Evolutionary conservation across 2,797 vertebrate species (phyloP).

Genomic region (Taenioides sp.): DNA sequence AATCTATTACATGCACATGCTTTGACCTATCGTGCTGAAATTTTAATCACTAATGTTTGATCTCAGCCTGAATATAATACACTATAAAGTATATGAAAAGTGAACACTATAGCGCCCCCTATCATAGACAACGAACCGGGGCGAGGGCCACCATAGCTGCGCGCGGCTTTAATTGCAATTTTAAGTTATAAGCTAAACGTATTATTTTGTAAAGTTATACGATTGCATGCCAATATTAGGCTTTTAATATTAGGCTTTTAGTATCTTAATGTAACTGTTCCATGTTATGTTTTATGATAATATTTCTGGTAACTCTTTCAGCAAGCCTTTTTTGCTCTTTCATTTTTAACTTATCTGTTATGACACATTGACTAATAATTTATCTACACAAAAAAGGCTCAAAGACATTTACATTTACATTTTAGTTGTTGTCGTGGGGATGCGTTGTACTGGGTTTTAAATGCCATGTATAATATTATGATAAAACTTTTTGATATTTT

Average conservation of each 20-base stretch:
- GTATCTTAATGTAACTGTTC: not conserved
- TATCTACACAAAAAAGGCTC: not conserved
- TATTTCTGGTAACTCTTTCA: not conserved
- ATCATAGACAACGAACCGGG: too few relatives aligned
- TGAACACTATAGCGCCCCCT: too few relatives aligned
- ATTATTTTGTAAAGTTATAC: not conserved
- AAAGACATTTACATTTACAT: too few relatives aligned
- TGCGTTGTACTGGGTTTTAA: not conserved
- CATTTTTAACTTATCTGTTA: not conserved
- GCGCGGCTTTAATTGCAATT: too few relatives aligned
- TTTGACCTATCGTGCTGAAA: too few relatives aligned
- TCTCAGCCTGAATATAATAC: too few relatives aligned
- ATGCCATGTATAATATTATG: not conserved
- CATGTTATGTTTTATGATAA: not conserved
- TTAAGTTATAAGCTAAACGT: constrained; percentile 4
- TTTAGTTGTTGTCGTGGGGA: not conserved
- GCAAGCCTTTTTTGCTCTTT: not conserved
- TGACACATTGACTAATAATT: not conserved
- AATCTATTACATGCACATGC: too few relatives aligned
- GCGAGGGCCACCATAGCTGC: too few relatives aligned
- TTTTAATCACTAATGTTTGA: too few relatives aligned
- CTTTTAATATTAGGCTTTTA: too few relatives aligned
- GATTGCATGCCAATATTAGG: fast-evolving
- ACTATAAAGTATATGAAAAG: too few relatives aligned
- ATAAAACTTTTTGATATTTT: too few relatives aligned